Base-by-base conservation (phyloP, 92 coral and sea anemone species). In the Heliopora coerulea region DNA sequence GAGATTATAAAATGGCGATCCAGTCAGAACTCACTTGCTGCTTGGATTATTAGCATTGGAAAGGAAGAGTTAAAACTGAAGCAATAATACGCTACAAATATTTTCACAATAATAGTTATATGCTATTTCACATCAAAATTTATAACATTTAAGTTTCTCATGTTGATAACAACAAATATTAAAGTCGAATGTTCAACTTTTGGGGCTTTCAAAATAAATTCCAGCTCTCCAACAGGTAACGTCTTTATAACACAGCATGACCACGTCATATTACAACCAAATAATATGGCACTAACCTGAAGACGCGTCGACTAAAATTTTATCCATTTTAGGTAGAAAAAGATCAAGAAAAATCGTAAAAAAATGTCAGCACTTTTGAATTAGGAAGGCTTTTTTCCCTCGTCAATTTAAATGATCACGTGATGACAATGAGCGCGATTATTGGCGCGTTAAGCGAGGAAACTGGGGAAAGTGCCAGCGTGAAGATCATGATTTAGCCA, bases 361-460 rank as follows among this genome's bases (percentile, higher is more conserved):
- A 62, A 44, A 6, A 26, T 41, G 18, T 12, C 31, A 15, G 49
- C 19, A 2, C 21, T 66, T 66, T 66, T 32, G 28, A 66, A 65
- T 40, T 41, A 41, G 23, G 1, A 24, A 66, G 54, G 4, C 19
- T 26, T 41, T 2, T 46, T 63, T 66, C 73, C 73, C 73, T 41
- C 73, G 32, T 19, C 35, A 32, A 14, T 66, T 66, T 66, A 41
- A 66, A 66, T 23, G 25, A 54, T 66, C 73, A 66, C 57, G 37
- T 66, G 73, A 66, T 26, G 25, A 9, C 28, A 41, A 18, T 15
- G 15, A 44, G 35, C 24, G 8, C 0, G 11, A 27, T 66, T n/a
- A 66, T 66, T 66, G 73, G 73, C 3, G 25, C 17, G 8, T 20
- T 3, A 13, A 9, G 34, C 62, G 21, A 3, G 21, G 18, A 11